These are phyloP conservation scores for Microplitis manilae DNA, from an alignment of 2,888 invertebrate genomes.

Conservation along the genomic window DNA sequence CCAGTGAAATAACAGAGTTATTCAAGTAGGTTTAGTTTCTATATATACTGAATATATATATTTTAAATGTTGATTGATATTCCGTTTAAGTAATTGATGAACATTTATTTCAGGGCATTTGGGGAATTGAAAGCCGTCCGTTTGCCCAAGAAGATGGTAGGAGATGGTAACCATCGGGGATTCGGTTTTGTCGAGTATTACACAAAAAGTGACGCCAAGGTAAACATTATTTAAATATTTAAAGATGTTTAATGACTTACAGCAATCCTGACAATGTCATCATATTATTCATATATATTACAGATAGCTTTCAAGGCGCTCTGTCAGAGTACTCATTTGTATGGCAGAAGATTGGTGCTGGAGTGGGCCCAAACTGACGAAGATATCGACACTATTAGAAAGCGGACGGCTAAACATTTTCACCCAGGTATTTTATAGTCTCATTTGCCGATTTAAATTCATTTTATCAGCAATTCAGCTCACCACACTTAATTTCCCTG, in stretches of 20 bases:
- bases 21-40: constrained; percentile 81
- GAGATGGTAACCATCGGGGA: constrained; percentile 89
- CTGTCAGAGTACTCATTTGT: constrained; percentile 98
- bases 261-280: constrained; percentile 14
- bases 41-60: constrained; percentile 27
- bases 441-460: constrained; percentile 28
- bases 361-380: constrained; percentile 94
- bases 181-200: constrained; percentile 97
- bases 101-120: constrained; percentile 80
- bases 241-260: not conserved
- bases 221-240: constrained; percentile 63
- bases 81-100: constrained; percentile 15
- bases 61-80: constrained; percentile 26
- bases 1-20: constrained; percentile 85
- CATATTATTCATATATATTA: constrained; percentile 49
- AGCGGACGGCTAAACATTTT: constrained; percentile 85
- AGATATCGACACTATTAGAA: constrained; percentile 85
- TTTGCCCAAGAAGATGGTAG: constrained; percentile 90
- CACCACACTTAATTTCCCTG: not conserved
- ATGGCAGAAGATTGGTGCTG: constrained; percentile 92
- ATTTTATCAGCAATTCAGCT: not conserved
- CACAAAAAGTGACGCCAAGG: constrained; percentile 92
- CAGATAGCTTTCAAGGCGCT: constrained; percentile 93
- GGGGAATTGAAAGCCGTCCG: constrained; percentile 93
- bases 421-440: constrained; percentile 62